Evolutionary conservation across 2,888 invertebrate genomes (phyloP).

Genomic region (Macaria notata): DNA sequence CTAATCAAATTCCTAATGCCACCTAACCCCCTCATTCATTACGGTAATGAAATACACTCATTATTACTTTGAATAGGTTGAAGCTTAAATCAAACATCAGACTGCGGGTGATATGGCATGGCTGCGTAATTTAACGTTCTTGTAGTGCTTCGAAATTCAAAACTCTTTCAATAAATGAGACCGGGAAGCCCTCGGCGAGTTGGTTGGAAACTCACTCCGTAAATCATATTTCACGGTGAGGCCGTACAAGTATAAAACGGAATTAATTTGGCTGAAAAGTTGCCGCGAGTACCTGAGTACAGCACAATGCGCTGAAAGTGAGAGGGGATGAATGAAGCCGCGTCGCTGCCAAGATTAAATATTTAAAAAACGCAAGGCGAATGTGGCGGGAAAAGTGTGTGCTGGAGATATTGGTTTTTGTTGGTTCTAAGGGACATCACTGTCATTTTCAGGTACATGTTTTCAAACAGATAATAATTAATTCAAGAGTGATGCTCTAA

Average conservation of each 20-base stretch:
- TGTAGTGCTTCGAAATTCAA: constrained; percentile 16
- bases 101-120: too few relatives aligned
- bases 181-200: constrained; percentile 58
- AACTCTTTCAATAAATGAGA: constrained; percentile 46
- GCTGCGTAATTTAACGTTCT: neutral
- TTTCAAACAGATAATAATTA: too few relatives aligned
- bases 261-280: constrained; percentile 79
- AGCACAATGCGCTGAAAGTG: constrained; percentile 77
- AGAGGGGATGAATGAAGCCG: constrained; percentile 73
- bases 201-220: constrained; percentile 58
- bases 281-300: constrained; percentile 47
- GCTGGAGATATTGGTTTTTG: neutral
- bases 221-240: constrained; percentile 74
- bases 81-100: too few relatives aligned
- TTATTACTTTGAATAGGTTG: too few relatives aligned
- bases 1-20: too few relatives aligned
- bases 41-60: too few relatives aligned
- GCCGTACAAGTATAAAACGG: constrained; percentile 66
- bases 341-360: constrained; percentile 64
- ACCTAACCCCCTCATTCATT: too few relatives aligned
- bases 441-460: too few relatives aligned
- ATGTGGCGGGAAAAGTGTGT: constrained; percentile 24
- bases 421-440: too few relatives aligned
- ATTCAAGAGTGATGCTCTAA: too few relatives aligned
- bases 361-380: constrained; percentile 56